These are phyloP conservation scores for Phrynocephalus vlangalii DNA, from an alignment of 2,797 vertebrate genomes.

Conservation along the genomic window DNA sequence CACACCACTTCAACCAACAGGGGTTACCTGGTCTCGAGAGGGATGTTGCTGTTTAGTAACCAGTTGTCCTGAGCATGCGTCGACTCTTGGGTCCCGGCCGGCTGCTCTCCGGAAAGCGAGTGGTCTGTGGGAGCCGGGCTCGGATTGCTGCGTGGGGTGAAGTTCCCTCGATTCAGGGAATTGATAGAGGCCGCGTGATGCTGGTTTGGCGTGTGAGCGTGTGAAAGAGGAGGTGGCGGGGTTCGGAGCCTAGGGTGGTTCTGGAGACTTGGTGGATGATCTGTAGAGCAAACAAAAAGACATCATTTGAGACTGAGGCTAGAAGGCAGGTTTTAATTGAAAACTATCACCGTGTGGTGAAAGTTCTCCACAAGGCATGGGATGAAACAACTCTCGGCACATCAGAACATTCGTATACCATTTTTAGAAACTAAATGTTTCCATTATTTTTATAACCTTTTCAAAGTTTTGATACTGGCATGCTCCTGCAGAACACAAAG, in stretches of 20 bases:
- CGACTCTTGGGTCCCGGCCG: slow-evolving; percentile 84
- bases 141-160: slow-evolving; percentile 94
- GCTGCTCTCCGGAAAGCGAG: slow-evolving; percentile 91
- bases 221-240: slow-evolving; percentile 91
- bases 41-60: slow-evolving; percentile 99
- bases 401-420: neutral
- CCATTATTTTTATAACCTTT: neutral
- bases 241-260: slow-evolving; percentile 93
- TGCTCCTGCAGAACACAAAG: too few relatives aligned
- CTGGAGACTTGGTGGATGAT: slow-evolving; percentile 86
- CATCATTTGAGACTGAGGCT: neutral
- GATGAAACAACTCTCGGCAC: neutral
- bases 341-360: too few relatives aligned
- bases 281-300: slow-evolving; percentile 50
- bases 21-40: slow-evolving; percentile 95
- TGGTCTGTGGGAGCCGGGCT: slow-evolving; percentile 95
- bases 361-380: neutral
- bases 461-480: neutral
- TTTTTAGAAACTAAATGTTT: neutral
- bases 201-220: slow-evolving; percentile 92
- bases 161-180: slow-evolving; percentile 94
- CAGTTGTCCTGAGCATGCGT: slow-evolving; percentile 94
- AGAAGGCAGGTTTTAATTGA: neutral
- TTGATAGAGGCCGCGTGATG: slow-evolving; percentile 92
- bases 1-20: neutral